Evolutionary conservation across 2,113 vertebrate species (phyloP), one percentile per base, ranked within the genome.

Genomic region (Poeciliopsis prolifica): DNA sequence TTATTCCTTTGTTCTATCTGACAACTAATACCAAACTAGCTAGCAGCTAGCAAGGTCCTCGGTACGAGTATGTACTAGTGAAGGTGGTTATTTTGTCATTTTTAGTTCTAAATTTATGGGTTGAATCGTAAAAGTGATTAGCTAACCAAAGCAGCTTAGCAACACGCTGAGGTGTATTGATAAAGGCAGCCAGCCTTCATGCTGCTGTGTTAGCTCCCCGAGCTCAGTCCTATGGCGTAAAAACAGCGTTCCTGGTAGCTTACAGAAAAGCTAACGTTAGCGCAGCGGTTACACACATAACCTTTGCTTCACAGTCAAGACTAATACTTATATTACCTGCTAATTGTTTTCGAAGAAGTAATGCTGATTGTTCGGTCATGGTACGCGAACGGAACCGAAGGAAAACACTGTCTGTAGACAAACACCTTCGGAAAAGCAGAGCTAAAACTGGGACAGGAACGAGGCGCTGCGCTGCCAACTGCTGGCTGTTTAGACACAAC

Each of bases 291-390:
- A 54, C 24, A 61, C 30, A 70, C 44, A 11, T 37, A 74, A 78
- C 83, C 19, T 72, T 82, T 79, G 48, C 62, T n/a, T 62, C 42
- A 44, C 63, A 26, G 22, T 1, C 33, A 1, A n/a, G 0, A 22
- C 8, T 15, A 60, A 10, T 61, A 3, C 54, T 72, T 14, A 4
- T 6, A 22, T 92, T 90, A 95, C 94, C 94, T 94, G 94, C 94
- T 79, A 94, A 79, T 90, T 94, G 94, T 91, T 94, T 95, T 93
- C 93, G 93, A 83, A 94, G 93, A 84, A 94, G 93, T 75, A 94
- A 79, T 61, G 92, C 92, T 79, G 93, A 93, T 92, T 94, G 94
- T 90, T 95, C 93, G 81, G 93, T 93, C 93, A 95, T 94, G 84
- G 89, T 93, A 92, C 80, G 92, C 77, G 13, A 78, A 71, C 87